Percentiles rank a stretch among this genome's conserved stretches.
Evolutionary conservation across 92 coral and sea anemone species (phyloP).

Genomic region (Meandrina meandrites): DNA sequence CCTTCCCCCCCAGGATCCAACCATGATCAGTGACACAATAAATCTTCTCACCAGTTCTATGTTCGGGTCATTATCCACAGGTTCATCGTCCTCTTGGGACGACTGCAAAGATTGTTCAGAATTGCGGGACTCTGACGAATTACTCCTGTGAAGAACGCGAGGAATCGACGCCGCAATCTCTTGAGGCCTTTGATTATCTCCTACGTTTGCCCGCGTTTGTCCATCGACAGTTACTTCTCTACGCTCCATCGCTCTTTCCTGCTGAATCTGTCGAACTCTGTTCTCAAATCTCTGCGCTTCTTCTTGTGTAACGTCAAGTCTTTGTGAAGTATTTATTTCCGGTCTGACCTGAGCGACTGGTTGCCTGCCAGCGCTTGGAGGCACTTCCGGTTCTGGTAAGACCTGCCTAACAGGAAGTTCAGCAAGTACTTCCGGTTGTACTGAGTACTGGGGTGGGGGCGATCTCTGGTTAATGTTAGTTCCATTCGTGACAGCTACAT

Average conservation of each 20-base stretch:
- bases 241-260: conserved; percentile 58
- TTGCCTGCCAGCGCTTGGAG: conserved; percentile 46
- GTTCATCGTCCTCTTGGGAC: conserved; percentile 28
- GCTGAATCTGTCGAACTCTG: conserved; percentile 73
- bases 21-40: not conserved
- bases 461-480: conserved; percentile 49
- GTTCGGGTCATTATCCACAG: conserved; percentile 41
- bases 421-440: conserved; percentile 51
- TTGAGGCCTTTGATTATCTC: conserved; percentile 24
- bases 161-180: not conserved
- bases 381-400: conserved; percentile 52
- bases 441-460: conserved; percentile 64
- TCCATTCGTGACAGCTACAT: conserved; percentile 39
- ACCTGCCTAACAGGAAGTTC: conserved; percentile 13
- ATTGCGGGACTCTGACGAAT: conserved; percentile 32
- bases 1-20: not conserved
- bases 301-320: conserved; percentile 50
- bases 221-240: conserved; percentile 37
- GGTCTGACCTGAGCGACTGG: conserved; percentile 60
- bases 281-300: conserved; percentile 71
- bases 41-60: conserved; percentile 26
- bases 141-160: conserved; percentile 11
- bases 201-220: conserved; percentile 17
- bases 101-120: conserved; percentile 38
- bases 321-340: conserved; percentile 39